phyloP scores from a whole-genome alignment of 1,140 invertebrate genomes.

The Drosophila varians region DNA sequence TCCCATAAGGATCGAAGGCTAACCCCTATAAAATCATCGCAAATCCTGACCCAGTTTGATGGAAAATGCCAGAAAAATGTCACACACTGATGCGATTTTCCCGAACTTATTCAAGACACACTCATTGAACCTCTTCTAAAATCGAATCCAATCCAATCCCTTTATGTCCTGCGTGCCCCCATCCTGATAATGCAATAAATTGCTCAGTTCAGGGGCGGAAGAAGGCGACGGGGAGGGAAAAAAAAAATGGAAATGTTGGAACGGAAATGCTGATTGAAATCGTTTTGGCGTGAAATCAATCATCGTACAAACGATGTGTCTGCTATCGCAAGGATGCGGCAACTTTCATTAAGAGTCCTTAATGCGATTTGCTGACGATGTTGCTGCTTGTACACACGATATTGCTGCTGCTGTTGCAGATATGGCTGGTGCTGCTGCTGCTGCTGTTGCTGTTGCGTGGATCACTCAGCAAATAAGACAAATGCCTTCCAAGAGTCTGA shows the following conservation, averaged over 20 bases:
- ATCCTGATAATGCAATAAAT: constrained; percentile 65
- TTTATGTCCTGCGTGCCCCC: constrained; percentile 17
- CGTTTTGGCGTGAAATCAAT: constrained; percentile 83
- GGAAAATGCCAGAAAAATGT: constrained; percentile 2
- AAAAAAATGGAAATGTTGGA: constrained; percentile 37
- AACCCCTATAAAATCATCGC: constrained; percentile 23
- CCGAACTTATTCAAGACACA: constrained; percentile 26
- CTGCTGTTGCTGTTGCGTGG: constrained; percentile 41
- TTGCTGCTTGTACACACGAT: constrained; percentile 30
- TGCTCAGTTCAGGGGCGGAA: constrained; percentile 15
- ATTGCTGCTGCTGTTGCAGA: constrained; percentile 39
- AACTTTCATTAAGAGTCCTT: constrained; percentile 82
- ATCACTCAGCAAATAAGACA: constrained; percentile 60
- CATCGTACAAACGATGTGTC: constrained; percentile 68
- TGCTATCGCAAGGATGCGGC: constrained; percentile 69
- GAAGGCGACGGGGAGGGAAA: constrained; percentile 13
- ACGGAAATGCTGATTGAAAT: constrained; percentile 83
- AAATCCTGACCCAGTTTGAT: constrained; percentile 34
- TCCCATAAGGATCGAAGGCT: neutral
- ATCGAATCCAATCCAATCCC: constrained; percentile 29
- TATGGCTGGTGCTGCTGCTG: constrained; percentile 42
- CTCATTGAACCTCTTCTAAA: constrained; percentile 14
- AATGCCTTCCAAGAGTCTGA: constrained; percentile 57
- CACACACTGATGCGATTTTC: constrained; percentile 9
- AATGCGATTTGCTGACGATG: constrained; percentile 79